Base-by-base conservation (phyloP, 2,113 vertebrate species). In the Mungos mungo region DNA sequence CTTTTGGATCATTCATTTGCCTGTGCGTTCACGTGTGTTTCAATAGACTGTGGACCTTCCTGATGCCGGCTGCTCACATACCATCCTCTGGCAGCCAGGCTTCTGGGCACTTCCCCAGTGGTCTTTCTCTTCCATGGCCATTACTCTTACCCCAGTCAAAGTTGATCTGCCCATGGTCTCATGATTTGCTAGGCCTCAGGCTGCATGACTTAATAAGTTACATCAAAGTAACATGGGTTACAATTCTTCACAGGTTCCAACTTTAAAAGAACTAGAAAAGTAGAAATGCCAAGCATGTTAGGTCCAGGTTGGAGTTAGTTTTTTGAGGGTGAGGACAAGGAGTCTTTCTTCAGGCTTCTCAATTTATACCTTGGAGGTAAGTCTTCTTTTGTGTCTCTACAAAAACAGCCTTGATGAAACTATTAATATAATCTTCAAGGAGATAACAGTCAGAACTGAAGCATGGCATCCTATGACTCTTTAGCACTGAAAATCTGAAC, bases 341-440 rank as follows among this genome's bases (percentile, higher is more conserved):
- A 57, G 14, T 77, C 47, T 88, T 93, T 90, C 72, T 95, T 72
- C 5, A 47, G 21, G 23, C 13, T 88, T 60, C 38, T 93, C 54
- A 63, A 69, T 90, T 84, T 80, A 60, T 45, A 66, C 85, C 41
- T 68, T 63, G 92, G 87, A 94, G 72, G n/a, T 41, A 71, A 18
- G 9, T 91, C 33, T 85, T 88, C 35, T 13, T 97, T 95, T 72
- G 50, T 35, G 16, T 94, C 65, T 50, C 88, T 33, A 85, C 21
- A 57, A 60, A 95, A 83, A 19, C 74, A 85, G n/a, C 57, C 60
- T 79, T 92, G 41, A 90, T 93, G 29, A 94, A 90, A 85, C 50
- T 71, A 87, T 88, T 96, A 86, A 89, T 86, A 79, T 2, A 74
- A 41, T 96, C 71, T 84, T 93, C 52, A 94, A 96, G 47, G 77